A percentile compares a stretch with the other conserved stretches of the same genome.
phyloP scores from a whole-genome alignment of 2,113 vertebrate species.

The Erythrocercus mccallii region DNA sequence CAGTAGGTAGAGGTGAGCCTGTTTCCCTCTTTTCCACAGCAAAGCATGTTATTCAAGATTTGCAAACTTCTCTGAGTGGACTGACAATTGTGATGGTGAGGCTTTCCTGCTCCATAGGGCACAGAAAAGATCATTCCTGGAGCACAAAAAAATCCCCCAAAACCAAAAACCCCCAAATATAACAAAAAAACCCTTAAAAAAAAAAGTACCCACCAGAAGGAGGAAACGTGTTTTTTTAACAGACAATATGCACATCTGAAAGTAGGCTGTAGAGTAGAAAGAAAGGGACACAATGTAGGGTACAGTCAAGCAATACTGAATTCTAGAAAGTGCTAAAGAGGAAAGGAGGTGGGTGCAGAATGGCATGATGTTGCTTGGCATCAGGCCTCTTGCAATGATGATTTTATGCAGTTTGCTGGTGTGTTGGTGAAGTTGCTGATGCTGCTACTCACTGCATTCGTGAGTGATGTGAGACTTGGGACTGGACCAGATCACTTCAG shows the following conservation, averaged over 20 bases:
- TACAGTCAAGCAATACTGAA: not conserved
- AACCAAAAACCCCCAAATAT: too few relatives aligned
- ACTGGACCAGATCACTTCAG: not conserved
- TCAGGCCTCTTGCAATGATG: not conserved
- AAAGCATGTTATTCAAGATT: not conserved
- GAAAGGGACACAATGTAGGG: not conserved
- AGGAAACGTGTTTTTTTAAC: not conserved
- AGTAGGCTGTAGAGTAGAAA: accelerated
- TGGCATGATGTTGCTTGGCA: not conserved
- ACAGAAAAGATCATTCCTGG: not conserved
- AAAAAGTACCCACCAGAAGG: not conserved
- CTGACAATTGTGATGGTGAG: not conserved
- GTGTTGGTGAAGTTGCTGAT: not conserved
- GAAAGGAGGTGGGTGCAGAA: not conserved
- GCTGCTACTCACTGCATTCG: not conserved
- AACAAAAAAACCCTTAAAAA: not conserved
- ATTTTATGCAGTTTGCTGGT: not conserved
- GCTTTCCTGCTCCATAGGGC: not conserved
- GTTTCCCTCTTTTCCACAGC: not conserved
- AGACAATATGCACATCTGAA: not conserved
- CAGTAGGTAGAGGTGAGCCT: not conserved
- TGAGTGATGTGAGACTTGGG: not conserved
- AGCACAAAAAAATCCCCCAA: not conserved
- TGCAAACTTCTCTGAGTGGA: not conserved
- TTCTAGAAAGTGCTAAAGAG: not conserved